Base-by-base conservation (phyloP, 2,888 invertebrate genomes). In the Microplitis deprimator region DNA sequence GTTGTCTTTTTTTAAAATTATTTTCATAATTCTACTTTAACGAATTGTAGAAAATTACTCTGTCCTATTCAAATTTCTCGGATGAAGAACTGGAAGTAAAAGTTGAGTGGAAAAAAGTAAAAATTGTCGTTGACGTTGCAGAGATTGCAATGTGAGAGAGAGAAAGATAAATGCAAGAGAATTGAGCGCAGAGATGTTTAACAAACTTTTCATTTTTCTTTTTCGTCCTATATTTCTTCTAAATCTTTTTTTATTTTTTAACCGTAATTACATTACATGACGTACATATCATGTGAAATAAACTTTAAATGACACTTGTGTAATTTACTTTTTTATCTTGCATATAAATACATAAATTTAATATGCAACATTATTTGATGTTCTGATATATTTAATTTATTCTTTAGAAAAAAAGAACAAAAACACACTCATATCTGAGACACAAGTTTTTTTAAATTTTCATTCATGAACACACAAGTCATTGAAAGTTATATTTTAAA, bases 11-110 rank as follows among this genome's bases (percentile, higher is more conserved):
- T 39, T 13, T 61, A 5, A 16, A 40, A 41, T 39, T 75, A 71
- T 75, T 73, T 71, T 74, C 72, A 64, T 74, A 50, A 74, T 76
- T 78, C 70, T 71, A 61, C 60, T 78, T 61, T 71, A 74, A 59
- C 41, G 72, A 68, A 64, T 72, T 29, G 50, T 39, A 72, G 64
- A 59, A 59, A 75, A 64, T 75, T 73, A 75, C 59, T 75, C 59
- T 68, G 62, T 68, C 62, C 69, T 40, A 68, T 72, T 72, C 72
- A 72, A 67, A 59, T 40, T 64, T 67, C 74, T 74, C 41, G 61
- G 40, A 75, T 13, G 73, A 78, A 20, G 68, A 74, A 67, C 73
- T 67, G 29, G 20, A 68, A 17, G 41, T 60, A 40, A 62, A 20
- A 71, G 68, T 72, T 39, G 13, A 13, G 38, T 62, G 8, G 68